phyloP scores from a whole-genome alignment of 2,888 invertebrate genomes.

The Helicoverpa assulta region DNA sequence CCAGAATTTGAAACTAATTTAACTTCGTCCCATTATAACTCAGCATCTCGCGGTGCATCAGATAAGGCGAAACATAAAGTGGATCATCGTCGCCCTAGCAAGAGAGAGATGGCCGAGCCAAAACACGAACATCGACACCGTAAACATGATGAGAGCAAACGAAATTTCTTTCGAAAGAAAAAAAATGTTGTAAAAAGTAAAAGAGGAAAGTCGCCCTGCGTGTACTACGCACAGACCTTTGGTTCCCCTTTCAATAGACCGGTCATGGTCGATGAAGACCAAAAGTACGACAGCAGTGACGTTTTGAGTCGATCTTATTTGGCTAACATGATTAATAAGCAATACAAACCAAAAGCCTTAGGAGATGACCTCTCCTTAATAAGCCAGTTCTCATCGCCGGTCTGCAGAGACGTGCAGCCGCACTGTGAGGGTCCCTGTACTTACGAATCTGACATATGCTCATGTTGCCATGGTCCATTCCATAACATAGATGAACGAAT shows the following conservation, averaged over 20 bases:
- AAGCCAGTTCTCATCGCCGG: constrained; percentile 77
- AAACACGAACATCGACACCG: constrained; percentile 4
- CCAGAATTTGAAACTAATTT: not conserved
- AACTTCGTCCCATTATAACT: not conserved
- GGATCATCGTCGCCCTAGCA: not conserved
- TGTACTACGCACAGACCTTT: constrained; percentile 74
- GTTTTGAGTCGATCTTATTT: constrained; percentile 65
- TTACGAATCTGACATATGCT: constrained; percentile 75
- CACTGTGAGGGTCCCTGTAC: constrained; percentile 8
- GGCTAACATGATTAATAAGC: constrained; percentile 72
- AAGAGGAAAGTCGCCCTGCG: constrained; percentile 65
- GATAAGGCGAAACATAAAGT: not conserved
- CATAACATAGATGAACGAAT: constrained; percentile 76
- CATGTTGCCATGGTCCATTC: constrained; percentile 77
- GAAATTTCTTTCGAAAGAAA: constrained; percentile 63
- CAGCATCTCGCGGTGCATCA: not conserved
- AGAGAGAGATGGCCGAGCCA: constrained; percentile 16
- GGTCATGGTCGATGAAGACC: constrained; percentile 8
- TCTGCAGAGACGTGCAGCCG: constrained; percentile 73
- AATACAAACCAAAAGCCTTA: constrained; percentile 71
- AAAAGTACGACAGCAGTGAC: constrained; percentile 8
- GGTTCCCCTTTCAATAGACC: constrained; percentile 62
- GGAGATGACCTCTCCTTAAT: constrained; percentile 67
- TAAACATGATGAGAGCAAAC: constrained; percentile 5
- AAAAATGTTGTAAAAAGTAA: constrained; percentile 60